Base-by-base conservation (phyloP, 2,797 vertebrate genomes). In the Gallinago solitaria region DNA sequence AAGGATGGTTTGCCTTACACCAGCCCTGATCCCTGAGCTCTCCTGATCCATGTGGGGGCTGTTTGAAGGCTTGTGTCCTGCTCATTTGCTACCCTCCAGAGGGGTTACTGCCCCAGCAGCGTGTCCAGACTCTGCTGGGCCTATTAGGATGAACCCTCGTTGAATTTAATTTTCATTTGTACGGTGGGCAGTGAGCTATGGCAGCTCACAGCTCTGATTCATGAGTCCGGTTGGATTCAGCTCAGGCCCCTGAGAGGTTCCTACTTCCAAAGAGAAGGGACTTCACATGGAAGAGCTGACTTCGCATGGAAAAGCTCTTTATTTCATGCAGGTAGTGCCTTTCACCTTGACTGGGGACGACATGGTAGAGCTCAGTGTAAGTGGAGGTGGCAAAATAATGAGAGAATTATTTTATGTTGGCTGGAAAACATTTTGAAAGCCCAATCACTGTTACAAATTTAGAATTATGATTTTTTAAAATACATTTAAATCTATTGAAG, bases 41-140 rank as follows among this genome's bases (percentile, higher is more conserved):
- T 83, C 20, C 18, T 35, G 59, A 86, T 76, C 76, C 28, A 17
- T 0, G 0, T 45, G 16, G 32, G 39, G 19, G 23, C 28, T 1
- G 0, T 45, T 25, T 18, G 15, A 71, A 45, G 28, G 9, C 11
- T 73, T 54, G 11, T n/a, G 61, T 47, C 16, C 19, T 8, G 5
- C 56, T 59, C 1, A 1, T 53, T 56, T 23, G 15, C 53, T 3
- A 0, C 7, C 14, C 30, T n/a, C 9, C 3, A 5, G 18, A 11
- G 23, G 21, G 9, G 9, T 59, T 83, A 51, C 2, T 0, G 74
- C 16, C 20, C 32, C 2, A 51, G 11, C 35, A 35, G 27, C 16
- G 1, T 43, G 45, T 56, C 53, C 41, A 87, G 4, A 9, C 8
- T 10, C 19, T 81, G 43, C 32, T 33, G 39, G 35, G 25, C 17